Evolutionary conservation across 2,113 vertebrate species (phyloP), one percentile per base, ranked within the genome.

Genomic region (Thamnophis sirtalis): DNA sequence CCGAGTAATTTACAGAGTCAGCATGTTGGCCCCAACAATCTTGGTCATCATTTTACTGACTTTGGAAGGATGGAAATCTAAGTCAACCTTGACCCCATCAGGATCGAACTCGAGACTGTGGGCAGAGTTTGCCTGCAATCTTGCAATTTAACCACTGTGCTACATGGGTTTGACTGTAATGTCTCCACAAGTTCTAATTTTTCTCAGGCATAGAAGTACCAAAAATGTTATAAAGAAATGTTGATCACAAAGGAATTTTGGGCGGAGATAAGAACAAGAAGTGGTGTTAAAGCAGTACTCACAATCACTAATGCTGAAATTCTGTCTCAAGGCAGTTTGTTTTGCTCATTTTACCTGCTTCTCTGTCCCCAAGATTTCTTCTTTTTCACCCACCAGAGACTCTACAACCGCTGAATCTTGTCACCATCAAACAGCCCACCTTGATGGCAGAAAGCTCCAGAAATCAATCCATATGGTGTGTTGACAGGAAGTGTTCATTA

Each of bases 371-470:
- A 43, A 56, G 88, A 90, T 58, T 84, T 50, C 43, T 28, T 2
- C n/a, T 73, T 17, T 38, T 2, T 3, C 21, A 84, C 22, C 53
- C 1, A 43, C 68, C 17, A 90, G 28, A 56, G 58, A 84, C 0
- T 13, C 90, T 88, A 0, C 26, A 85, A 24, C 55, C 48, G 1
- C 86, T 95, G 95, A 53, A 54, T 95, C 93, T 85, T 51, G 4
- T 19, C 86, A 26, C 43, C 92, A 86, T 86, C 22, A 0, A 38
- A 0, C 49, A 96, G 96, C 95, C 95, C 95, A 96, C 95, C 80
- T 87, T 54, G 80, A 0, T 54, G 89, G 97, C 95, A 13, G 95
- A 94, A 93, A 90, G 94, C 93, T 95, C 95, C 95, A 96, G 89
- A 94, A 93, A 94, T 85, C 90, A 92, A 95, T 89, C 95, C 94